Evolutionary conservation across 1,140 invertebrate species (phyloP).

Genomic region (Oryctes rhinoceros): DNA sequence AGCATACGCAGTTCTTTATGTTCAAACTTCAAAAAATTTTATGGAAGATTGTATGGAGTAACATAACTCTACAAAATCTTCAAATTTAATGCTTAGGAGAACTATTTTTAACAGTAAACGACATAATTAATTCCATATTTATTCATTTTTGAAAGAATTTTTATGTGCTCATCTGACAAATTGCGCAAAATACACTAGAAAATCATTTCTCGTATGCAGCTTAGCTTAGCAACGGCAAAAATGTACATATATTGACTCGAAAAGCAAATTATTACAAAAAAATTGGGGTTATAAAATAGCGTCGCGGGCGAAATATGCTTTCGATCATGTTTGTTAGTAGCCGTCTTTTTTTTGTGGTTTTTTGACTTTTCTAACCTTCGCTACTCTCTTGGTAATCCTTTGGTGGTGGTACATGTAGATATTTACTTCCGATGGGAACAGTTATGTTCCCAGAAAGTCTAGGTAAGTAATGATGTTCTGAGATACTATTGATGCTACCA

Average conservation of each 20-base stretch:
- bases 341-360: not conserved
- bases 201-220: not conserved
- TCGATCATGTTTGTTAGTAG: slow-evolving; percentile 4
- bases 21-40: too few relatives aligned
- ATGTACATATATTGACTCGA: not conserved
- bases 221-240: slow-evolving; percentile 12
- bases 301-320: not conserved
- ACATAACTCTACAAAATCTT: too few relatives aligned
- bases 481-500: slow-evolving; percentile 53
- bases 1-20: too few relatives aligned
- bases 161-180: too few relatives aligned
- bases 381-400: slow-evolving; percentile 64
- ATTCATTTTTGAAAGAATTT: too few relatives aligned
- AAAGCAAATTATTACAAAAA: not conserved
- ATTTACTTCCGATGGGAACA: slow-evolving; percentile 78
- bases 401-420: slow-evolving; percentile 78
- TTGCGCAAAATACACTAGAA: too few relatives aligned
- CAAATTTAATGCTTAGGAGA: too few relatives aligned
- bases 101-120: too few relatives aligned
- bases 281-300: not conserved
- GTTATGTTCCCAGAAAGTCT: slow-evolving; percentile 76
- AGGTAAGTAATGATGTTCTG: slow-evolving; percentile 44
- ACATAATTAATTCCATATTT: too few relatives aligned
- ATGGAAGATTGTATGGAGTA: too few relatives aligned
- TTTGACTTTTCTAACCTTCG: slow-evolving; percentile 54